A percentile compares a stretch with the other conserved stretches of the same genome.
Evolutionary conservation across 2,888 invertebrate species (phyloP).

Genomic region (Lasioglossum vierecki): DNA sequence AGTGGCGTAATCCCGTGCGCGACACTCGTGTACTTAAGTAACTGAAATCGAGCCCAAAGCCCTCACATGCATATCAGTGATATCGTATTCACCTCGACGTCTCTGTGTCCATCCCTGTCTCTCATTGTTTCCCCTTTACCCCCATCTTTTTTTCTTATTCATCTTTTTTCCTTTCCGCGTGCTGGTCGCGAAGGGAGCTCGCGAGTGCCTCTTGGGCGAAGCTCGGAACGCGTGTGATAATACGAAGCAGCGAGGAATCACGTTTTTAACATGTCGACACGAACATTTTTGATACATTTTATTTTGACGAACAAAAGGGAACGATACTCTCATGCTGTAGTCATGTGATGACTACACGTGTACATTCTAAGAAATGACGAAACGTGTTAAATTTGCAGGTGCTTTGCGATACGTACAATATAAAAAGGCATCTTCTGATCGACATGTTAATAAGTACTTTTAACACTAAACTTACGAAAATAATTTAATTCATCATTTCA

Average conservation of each 20-base stretch:
- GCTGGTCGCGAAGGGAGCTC: background rate
- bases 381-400: background rate
- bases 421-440: background rate
- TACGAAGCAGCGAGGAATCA: background rate
- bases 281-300: background rate
- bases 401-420: background rate
- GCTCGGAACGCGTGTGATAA: background rate
- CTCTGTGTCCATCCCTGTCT: constrained; percentile 40
- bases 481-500: background rate
- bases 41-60: constrained; percentile 77
- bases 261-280: background rate
- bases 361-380: background rate
- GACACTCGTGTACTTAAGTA: constrained; percentile 81
- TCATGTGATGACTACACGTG: background rate
- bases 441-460: background rate
- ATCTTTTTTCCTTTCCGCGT: background rate
- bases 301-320: background rate
- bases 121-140: background rate
- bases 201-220: background rate
- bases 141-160: background rate
- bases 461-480: background rate
- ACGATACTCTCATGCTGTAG: background rate
- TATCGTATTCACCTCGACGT: constrained; percentile 58
- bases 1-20: constrained; percentile 82
- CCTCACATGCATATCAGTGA: constrained; percentile 70